A percentile compares a stretch with the other conserved stretches of the same genome.
These are phyloP conservation scores for Pemphigus obesinymphae DNA, from an alignment of 1,140 invertebrate genomes.

Conservation along the genomic window DNA sequence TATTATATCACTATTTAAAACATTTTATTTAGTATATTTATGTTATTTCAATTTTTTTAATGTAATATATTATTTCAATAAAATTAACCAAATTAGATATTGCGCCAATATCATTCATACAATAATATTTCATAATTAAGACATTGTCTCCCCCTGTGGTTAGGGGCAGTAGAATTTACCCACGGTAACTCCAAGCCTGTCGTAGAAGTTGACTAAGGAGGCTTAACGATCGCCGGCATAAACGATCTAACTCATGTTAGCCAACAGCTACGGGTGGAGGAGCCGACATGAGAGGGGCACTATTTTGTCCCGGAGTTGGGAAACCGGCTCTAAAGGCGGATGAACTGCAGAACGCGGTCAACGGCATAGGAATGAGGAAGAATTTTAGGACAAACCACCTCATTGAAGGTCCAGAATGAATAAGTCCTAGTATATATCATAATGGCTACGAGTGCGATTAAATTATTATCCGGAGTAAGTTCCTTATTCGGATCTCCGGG, in stretches of 20 bases:
- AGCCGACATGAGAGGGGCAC: not conserved
- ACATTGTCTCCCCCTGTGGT: not conserved
- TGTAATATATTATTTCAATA: too few species aligned
- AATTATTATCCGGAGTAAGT: not conserved
- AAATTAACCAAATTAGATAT: too few species aligned
- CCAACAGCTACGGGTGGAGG: not conserved
- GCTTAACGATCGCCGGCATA: not conserved
- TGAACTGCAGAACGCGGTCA: constrained; percentile 2
- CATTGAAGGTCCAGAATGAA: not conserved
- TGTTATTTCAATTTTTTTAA: too few species aligned
- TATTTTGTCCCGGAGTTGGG: not conserved
- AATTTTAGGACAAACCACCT: not conserved
- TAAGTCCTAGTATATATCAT: not conserved
- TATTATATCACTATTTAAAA: too few species aligned
- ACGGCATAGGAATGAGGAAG: not conserved
- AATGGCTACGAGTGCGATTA: not conserved
- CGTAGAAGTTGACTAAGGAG: not conserved
- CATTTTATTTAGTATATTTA: too few species aligned
- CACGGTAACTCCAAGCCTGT: not conserved
- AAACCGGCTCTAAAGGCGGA: constrained; percentile 12
- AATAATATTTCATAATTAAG: too few species aligned
- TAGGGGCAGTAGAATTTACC: not conserved
- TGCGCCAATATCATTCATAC: too few species aligned
- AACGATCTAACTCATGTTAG: not conserved
- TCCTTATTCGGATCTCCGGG: not conserved